A percentile compares a stretch with the other conserved stretches of the same genome.
phyloP scores from a whole-genome alignment of 2,888 invertebrate genomes.

The Cancer borealis region DNA sequence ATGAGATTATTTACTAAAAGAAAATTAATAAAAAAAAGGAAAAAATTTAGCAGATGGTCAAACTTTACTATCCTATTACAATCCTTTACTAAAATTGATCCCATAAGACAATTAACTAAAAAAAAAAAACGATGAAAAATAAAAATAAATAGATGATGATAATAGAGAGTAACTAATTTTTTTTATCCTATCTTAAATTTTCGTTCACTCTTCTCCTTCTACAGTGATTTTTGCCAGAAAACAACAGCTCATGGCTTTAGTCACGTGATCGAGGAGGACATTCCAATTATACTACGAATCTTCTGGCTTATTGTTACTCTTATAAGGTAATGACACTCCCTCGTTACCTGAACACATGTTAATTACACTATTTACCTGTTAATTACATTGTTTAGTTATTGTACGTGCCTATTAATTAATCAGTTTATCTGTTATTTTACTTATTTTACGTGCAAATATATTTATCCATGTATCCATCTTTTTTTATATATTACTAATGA shows the following conservation, averaged over 20 bases:
- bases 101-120: too few species aligned
- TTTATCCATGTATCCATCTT: neutral
- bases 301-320: conserved; percentile 68
- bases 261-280: conserved; percentile 60
- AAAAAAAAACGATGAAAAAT: too few species aligned
- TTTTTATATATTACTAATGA: neutral
- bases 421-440: too few species aligned
- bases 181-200: neutral
- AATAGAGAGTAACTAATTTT: neutral
- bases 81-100: too few species aligned
- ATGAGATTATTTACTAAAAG: too few species aligned
- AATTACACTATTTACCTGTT: neutral
- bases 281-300: conserved; percentile 23
- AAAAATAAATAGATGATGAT: too few species aligned
- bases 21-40: too few species aligned
- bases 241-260: conserved; percentile 74
- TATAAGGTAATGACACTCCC: conserved; percentile 44
- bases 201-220: neutral
- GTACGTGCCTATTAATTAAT: neutral
- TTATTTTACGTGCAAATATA: neutral
- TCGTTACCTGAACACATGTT: neutral
- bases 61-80: too few species aligned
- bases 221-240: conserved; percentile 69
- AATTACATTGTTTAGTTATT: too few species aligned
- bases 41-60: too few species aligned